These are phyloP conservation scores for Oenanthe oenanthe DNA, from an alignment of 2,113 vertebrate genomes.

Conservation along the genomic window DNA sequence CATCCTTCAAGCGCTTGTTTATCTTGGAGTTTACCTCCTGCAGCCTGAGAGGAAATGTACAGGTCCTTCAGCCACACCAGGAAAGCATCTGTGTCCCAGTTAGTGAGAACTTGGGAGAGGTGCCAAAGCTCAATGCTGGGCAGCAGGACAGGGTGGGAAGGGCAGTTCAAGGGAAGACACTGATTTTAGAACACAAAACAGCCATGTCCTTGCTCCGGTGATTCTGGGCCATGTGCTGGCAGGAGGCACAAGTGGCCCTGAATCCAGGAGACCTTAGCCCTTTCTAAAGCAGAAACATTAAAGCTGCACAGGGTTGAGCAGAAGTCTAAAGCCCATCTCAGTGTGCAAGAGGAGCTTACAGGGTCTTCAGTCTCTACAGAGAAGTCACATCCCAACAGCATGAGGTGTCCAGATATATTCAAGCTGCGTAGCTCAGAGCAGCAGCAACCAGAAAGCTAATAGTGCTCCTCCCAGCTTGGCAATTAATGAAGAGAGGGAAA, in stretches of 20 bases:
- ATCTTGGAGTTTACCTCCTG: slow-evolving; percentile 99
- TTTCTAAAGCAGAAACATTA: background rate
- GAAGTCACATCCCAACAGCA: background rate
- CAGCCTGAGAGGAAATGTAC: slow-evolving; percentile 76
- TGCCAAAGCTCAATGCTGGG: background rate
- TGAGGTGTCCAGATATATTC: background rate
- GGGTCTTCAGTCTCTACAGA: background rate
- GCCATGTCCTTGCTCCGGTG: background rate
- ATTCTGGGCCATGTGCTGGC: background rate
- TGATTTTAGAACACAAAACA: background rate
- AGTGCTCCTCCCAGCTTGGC: background rate
- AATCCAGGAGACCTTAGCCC: background rate
- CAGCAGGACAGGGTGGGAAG: background rate
- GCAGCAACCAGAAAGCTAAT: slow-evolving; percentile 13
- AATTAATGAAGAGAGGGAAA: background rate
- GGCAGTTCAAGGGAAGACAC: background rate
- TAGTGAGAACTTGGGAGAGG: background rate
- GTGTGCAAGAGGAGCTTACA: background rate
- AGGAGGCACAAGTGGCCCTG: background rate
- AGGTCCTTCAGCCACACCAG: background rate
- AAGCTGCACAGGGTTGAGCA: background rate
- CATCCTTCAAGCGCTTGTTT: slow-evolving; percentile 95
- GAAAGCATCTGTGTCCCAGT: background rate
- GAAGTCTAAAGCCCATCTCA: background rate
- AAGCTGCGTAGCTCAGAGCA: background rate